Evolutionary conservation across 2,888 invertebrate genomes (phyloP), one percentile per base, ranked within the genome.

Genomic region (Oscheius onirici): DNA sequence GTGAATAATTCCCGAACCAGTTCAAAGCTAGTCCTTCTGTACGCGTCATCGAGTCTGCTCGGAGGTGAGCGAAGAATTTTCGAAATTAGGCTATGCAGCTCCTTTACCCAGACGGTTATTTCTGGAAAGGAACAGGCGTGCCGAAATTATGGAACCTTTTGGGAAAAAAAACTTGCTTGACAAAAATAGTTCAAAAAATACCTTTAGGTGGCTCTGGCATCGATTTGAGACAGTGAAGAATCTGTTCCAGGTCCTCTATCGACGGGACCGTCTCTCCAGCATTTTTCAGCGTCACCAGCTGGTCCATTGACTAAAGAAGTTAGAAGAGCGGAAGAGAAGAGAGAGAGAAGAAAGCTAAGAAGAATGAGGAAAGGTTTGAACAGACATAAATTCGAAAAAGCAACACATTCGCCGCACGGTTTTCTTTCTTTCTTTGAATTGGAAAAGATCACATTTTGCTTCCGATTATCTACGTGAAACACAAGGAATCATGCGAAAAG

Each of bases 51-150:
- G 24, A 68, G 34, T 24, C 68, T 41, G 10, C 57, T 26, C 13
- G 68, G 68, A 20, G 68, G 57, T 5, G 44, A 44, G 5, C 34
- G 55, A 43, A 68, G 58, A 10, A 68, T 44, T 13, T 40, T 26
- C 0, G 68, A 68, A 24, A 68, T 66, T n/a, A 66, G 20, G 15
- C 24, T 10, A 0, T 41, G 60, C 3, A 60, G 22, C 24, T 60
- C 43, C 5, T 60, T 43, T 11, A 55, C 11, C 24, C 22, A 52
- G 20, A 22, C 52, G 22, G 6, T 22, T 8, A 34, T 34, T 34
- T 34, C 34, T 34, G 34, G n/a, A n/a, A n/a, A n/a, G n/a, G n/a
- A n/a, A n/a, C n/a, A n/a, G n/a, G n/a, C n/a, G n/a, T n/a, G n/a
- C n/a, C n/a, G n/a, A n/a, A n/a, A n/a, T n/a, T n/a, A n/a, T n/a